phyloP scores from a whole-genome alignment of 2,797 vertebrate species.

The Hozukius guyotensis region DNA sequence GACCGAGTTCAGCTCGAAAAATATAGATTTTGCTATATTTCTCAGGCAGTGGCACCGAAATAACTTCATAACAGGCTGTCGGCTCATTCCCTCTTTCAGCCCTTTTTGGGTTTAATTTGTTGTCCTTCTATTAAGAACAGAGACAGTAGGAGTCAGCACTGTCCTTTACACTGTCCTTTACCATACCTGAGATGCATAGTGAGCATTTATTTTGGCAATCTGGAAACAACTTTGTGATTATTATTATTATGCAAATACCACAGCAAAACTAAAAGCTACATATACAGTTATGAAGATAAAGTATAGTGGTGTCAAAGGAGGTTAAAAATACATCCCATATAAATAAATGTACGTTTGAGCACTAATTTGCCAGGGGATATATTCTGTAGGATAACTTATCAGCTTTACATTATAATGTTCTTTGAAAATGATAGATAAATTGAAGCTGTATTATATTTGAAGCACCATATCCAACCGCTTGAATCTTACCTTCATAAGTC shows the following conservation, averaged over 20 bases:
- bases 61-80: neutral
- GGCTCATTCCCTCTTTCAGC: neutral
- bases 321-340: neutral
- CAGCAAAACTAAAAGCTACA: neutral
- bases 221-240: neutral
- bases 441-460: neutral
- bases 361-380: neutral
- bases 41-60: neutral
- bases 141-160: neutral
- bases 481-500: neutral
- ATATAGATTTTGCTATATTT: neutral
- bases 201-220: neutral
- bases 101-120: neutral
- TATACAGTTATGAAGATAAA: neutral
- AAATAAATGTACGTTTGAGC: neutral
- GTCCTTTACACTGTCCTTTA: neutral
- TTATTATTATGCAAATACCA: neutral
- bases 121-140: neutral
- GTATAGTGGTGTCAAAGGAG: neutral
- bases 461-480: neutral
- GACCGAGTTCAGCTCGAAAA: slow-evolving; percentile 7
- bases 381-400: neutral
- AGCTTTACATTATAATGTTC: neutral
- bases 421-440: neutral
- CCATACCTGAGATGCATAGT: neutral